Evolutionary conservation across 2,888 invertebrate genomes (phyloP).

Genomic region (Oeneis ivallda): DNA sequence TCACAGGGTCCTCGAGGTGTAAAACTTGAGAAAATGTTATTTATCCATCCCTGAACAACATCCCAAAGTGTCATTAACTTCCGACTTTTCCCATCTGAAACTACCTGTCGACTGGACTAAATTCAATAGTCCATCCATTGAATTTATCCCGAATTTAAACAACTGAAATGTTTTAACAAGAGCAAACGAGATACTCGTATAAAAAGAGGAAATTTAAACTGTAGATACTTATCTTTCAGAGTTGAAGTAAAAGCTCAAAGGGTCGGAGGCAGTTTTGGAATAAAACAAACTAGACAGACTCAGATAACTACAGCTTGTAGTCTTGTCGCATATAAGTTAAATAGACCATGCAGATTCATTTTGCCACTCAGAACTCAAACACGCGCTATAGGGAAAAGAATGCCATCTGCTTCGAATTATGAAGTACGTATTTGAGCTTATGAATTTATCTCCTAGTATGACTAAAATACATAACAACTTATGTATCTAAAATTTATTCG

Average conservation of each 20-base stretch:
- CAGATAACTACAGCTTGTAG: conserved; percentile 85
- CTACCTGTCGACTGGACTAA: too few relatives aligned
- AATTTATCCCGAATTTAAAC: too few relatives aligned
- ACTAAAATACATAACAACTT: too few relatives aligned
- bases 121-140: too few relatives aligned
- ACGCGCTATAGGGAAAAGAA: conserved; percentile 85
- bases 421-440: conserved; percentile 67
- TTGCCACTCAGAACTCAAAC: conserved; percentile 88
- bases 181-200: neutral
- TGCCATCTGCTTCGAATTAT: conserved; percentile 83
- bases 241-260: conserved; percentile 54
- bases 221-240: neutral
- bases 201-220: neutral
- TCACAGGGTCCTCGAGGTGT: too few relatives aligned
- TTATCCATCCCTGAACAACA: too few relatives aligned
- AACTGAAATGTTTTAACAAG: too few relatives aligned
- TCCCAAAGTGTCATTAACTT: too few relatives aligned
- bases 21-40: too few relatives aligned
- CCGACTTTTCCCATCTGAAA: too few relatives aligned
- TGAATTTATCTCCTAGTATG: neutral
- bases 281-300: conserved; percentile 84
- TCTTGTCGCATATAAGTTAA: conserved; percentile 84
- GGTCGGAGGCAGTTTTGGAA: conserved; percentile 84
- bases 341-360: conserved; percentile 86
- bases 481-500: too few relatives aligned